These are phyloP conservation scores for Rhipidura dahli DNA, from an alignment of 2,113 vertebrate species.

Conservation along the genomic window DNA sequence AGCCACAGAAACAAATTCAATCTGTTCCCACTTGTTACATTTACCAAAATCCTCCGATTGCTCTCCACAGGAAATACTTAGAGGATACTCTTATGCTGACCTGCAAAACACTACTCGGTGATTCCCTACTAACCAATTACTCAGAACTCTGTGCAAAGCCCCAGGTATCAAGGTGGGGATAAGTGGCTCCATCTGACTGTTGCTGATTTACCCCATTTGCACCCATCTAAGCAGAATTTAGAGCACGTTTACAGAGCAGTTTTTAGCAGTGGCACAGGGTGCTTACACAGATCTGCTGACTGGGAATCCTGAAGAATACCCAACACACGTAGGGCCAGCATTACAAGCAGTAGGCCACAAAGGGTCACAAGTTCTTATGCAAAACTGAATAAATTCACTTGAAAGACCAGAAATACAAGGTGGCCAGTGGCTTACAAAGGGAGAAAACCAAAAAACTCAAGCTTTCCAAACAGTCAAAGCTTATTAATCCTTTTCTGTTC, in stretches of 20 bases:
- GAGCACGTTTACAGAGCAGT: not conserved
- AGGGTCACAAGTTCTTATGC: not conserved
- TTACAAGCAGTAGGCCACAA: not conserved
- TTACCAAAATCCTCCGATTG: conserved; percentile 58
- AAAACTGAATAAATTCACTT: conserved; percentile 15
- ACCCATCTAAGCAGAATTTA: not conserved
- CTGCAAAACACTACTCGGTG: not conserved
- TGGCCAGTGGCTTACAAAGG: not conserved
- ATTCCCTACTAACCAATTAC: not conserved
- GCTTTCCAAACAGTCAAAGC: conserved; percentile 14
- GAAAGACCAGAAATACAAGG: conserved; percentile 23
- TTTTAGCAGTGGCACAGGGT: not conserved
- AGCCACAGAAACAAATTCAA: conserved; percentile 3
- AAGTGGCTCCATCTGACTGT: not conserved
- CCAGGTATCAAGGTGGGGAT: not conserved
- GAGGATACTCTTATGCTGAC: not conserved
- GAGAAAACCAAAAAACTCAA: conserved; percentile 9
- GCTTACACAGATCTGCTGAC: not conserved
- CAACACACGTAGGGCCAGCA: accelerated
- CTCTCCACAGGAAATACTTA: conserved; percentile 9
- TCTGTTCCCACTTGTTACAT: conserved; percentile 58
- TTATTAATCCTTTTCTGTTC: conserved; percentile 42
- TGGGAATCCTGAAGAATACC: not conserved
- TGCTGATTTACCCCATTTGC: not conserved
- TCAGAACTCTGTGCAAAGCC: not conserved